A percentile compares a stretch with the other conserved stretches of the same genome.
Conservation (phyloP, 2,888 invertebrate species). For the Azorinus chamasolen region DNA sequence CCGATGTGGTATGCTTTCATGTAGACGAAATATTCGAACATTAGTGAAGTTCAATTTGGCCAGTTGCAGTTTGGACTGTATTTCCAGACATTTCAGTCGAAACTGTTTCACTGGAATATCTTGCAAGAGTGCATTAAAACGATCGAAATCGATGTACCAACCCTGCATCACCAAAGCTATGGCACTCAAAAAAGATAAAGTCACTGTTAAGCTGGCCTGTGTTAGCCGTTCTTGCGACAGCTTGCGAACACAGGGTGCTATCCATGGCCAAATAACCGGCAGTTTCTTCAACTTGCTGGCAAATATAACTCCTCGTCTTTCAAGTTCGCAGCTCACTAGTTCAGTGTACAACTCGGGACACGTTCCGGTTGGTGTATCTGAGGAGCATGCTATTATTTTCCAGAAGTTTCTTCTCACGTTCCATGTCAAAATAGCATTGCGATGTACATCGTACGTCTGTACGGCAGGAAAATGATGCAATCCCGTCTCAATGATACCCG, state of each 20-base stretch:
- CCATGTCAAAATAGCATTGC: not conserved
- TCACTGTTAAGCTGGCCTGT: conserved; percentile 8
- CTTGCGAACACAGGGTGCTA: conserved; percentile 23
- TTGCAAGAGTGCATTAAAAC: not conserved
- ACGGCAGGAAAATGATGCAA: conserved; percentile 24
- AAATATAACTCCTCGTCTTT: conserved; percentile 28
- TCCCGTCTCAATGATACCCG: conserved; percentile 12
- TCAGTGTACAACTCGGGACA: too few species aligned
- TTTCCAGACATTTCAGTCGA: conserved; percentile 31
- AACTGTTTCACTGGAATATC: conserved; percentile 21
- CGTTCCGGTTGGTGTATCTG: too few species aligned
- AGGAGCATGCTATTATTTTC: conserved; percentile 23
- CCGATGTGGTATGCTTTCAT: conserved; percentile 25
- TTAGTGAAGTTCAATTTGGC: conserved; percentile 12
- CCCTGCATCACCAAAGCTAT: conserved; percentile 10
- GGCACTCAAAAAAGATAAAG: conserved; percentile 8
- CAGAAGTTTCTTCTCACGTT: conserved; percentile 5
- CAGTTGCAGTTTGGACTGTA: conserved; percentile 25
- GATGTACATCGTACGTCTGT: conserved; percentile 10
- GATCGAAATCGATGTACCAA: conserved; percentile 11
- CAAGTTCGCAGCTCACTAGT: conserved; percentile 23
- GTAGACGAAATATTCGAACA: conserved; percentile 26
- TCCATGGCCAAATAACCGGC: conserved; percentile 29
- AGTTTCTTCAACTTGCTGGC: conserved; percentile 29
- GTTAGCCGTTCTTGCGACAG: conserved; percentile 9